phyloP scores from a whole-genome alignment of 2,797 vertebrate genomes.

The Menidia menidia region DNA sequence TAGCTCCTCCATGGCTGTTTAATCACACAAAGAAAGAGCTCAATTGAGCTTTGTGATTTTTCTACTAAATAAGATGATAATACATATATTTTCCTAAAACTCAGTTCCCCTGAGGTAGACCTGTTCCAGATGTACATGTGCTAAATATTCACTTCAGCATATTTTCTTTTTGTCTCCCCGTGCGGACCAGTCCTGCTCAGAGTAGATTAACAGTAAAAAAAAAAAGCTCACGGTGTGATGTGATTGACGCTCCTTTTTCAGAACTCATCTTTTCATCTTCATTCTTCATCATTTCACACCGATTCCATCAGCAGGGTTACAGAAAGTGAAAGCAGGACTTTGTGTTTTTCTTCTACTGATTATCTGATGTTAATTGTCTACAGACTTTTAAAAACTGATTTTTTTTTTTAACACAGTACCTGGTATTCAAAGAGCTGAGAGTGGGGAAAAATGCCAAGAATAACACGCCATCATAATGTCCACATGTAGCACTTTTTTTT shows the following conservation, averaged over 20 bases:
- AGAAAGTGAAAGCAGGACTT: too few species aligned
- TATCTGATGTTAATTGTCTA: too few species aligned
- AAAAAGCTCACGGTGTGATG: not conserved
- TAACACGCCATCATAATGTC: too few species aligned
- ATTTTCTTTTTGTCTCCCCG: constrained; percentile 15
- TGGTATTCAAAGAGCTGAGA: not conserved
- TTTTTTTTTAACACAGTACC: too few species aligned
- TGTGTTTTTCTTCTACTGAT: too few species aligned
- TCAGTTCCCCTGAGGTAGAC: constrained; percentile 7
- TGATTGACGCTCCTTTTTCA: not conserved
- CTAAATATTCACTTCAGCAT: constrained; percentile 26
- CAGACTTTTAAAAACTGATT: too few species aligned
- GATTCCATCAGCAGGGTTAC: not conserved
- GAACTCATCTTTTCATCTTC: not conserved
- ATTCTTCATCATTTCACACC: not conserved
- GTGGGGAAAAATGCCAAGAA: not conserved
- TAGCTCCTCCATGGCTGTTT: not conserved
- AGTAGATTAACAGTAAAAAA: not conserved
- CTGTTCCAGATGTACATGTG: constrained; percentile 39
- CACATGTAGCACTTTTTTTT: not conserved
- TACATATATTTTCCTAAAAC: constrained; percentile 21
- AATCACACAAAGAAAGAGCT: constrained; percentile 1
- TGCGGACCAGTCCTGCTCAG: constrained; percentile 10
- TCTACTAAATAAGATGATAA: constrained; percentile 25
- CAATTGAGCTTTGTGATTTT: constrained; percentile 1